Evolutionary conservation across 2,797 vertebrate species (phyloP).

Genomic region (Rhinella marina): DNA sequence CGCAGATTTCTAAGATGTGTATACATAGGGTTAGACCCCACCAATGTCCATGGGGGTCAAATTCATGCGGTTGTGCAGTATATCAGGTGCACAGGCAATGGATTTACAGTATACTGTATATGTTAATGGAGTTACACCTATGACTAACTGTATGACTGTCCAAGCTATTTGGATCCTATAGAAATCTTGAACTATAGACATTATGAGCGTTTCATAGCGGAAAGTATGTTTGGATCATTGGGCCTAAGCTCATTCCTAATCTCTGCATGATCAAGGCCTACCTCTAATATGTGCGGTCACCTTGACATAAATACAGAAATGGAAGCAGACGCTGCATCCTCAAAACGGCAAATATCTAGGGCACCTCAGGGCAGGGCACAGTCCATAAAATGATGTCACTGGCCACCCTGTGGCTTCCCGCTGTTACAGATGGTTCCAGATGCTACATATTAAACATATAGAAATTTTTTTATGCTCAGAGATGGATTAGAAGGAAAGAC

Average conservation of each 20-base stretch:
- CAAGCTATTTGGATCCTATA: neutral
- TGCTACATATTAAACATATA: neutral
- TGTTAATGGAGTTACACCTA: neutral
- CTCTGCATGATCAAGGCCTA: neutral
- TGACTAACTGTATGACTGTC: neutral
- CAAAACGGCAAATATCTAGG: conserved; percentile 6
- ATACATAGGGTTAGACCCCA: neutral
- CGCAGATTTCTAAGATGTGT: neutral
- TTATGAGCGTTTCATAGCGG: neutral
- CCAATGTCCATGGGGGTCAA: neutral
- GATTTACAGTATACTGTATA: neutral
- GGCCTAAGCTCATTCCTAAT: neutral
- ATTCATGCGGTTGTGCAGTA: neutral
- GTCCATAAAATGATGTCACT: neutral
- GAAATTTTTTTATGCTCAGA: too few relatives aligned
- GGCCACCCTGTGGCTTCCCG: neutral
- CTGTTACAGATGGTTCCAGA: neutral
- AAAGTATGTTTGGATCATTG: neutral
- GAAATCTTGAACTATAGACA: too few relatives aligned
- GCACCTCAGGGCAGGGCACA: neutral
- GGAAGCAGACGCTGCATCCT: neutral
- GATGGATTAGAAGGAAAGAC: neutral
- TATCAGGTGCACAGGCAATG: neutral
- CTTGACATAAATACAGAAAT: conserved; percentile 23
- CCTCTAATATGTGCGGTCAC: conserved; percentile 6